Evolutionary conservation across 2,797 vertebrate species (phyloP), one percentile per base, ranked within the genome.

Genomic region (Sebastes cheni): DNA sequence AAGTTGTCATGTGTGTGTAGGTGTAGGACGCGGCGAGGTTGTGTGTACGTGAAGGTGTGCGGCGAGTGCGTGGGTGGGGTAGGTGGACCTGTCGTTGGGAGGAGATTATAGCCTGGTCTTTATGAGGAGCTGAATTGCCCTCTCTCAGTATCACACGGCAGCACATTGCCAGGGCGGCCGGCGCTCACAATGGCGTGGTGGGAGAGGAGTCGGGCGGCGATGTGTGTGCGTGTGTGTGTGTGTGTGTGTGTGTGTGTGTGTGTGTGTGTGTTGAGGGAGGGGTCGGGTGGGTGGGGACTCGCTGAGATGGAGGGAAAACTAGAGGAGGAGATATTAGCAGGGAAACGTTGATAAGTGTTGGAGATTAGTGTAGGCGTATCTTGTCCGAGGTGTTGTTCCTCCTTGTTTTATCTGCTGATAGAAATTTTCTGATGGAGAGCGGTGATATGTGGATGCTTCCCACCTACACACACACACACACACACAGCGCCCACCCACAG

Each of bases 291-390:
- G 96, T 59, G 59, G 39, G 95, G 93, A 72, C 94, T 82, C 93
- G 18, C 94, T 96, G 20, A 95, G 25, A 83, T 12, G 55, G 94
- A 91, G 73, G 95, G 95, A 39, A 96, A 95, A 88, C 95, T 96
- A 22, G 96, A 95, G 86, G 96, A 96, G 93, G 96, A 97, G 82
- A 97, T 96, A 88, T 92, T 96, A 92, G 96, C 83, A 32, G 62
- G 82, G 72, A 82, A 84, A n/a, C 67, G 61, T 78, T 91, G 92
- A 93, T 92, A 86, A 90, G 83, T 85, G 91, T 59, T 75, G 85
- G 69, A 94, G 93, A 94, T 94, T 92, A 92, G 89, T 9, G 69
- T 0, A 6, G 73, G 86, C 88, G 80, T 88, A 92, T 92, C 92
- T 93, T 93, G 93, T 93, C 89, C 84, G 36, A 90, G 91, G 87